Evolutionary conservation across 1,140 invertebrate species (phyloP).

Genomic region (Sitophilus oryzae): DNA sequence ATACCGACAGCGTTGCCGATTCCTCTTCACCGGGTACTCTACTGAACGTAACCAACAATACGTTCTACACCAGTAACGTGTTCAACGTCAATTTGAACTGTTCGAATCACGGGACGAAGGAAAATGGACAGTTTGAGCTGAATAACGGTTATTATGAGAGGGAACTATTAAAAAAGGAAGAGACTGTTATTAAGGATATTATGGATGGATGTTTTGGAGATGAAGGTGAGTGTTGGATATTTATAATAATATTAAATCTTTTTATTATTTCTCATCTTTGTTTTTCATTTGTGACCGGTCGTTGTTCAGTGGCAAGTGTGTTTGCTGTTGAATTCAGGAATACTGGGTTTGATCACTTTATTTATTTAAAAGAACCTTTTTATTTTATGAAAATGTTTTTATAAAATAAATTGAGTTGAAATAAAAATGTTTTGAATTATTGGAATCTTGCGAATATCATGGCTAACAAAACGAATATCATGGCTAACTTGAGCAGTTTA

Average conservation of each 20-base stretch:
- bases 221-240: constrained; percentile 14
- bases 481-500: no score
- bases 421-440: no score
- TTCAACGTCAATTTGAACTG: constrained; percentile 17
- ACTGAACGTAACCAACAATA: constrained; percentile 19
- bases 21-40: neutral
- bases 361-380: neutral
- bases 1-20: neutral
- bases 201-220: constrained; percentile 20
- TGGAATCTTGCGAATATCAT: no score
- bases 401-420: neutral
- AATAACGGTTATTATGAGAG: constrained; percentile 27
- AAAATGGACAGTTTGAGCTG: constrained; percentile 12
- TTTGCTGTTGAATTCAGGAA: no score
- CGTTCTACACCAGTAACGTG: constrained; percentile 15
- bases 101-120: neutral
- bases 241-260: no score
- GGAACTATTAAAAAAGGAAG: constrained; percentile 29
- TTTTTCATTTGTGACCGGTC: no score
- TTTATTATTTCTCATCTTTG: no score
- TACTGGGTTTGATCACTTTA: no score
- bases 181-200: constrained; percentile 27
- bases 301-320: no score
- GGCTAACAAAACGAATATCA: no score
- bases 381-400: neutral